phyloP scores from a whole-genome alignment of 2,888 invertebrate genomes.

The Melanotus villosus region DNA sequence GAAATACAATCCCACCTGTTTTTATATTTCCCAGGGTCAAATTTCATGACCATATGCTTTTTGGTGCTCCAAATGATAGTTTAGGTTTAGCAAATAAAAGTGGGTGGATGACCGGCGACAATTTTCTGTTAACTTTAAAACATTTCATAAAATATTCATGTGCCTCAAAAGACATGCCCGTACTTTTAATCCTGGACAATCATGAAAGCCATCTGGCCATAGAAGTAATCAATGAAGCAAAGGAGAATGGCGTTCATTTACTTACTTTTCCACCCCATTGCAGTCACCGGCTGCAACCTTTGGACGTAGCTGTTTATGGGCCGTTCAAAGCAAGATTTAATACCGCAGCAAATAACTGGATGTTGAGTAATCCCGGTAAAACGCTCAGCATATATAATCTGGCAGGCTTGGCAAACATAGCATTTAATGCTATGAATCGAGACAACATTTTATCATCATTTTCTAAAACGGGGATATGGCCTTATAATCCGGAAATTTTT shows the following conservation, averaged over 20 bases:
- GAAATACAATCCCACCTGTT: too few relatives aligned
- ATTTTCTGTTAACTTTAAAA: conserved; percentile 56
- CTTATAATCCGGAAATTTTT: too few relatives aligned
- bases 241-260: conserved; percentile 38
- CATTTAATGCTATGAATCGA: too few relatives aligned
- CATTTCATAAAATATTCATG: conserved; percentile 57
- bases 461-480: too few relatives aligned
- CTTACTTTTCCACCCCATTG: conserved; percentile 39
- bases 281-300: conserved; percentile 36
- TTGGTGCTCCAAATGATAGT: conserved; percentile 22
- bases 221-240: conserved; percentile 34
- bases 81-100: conserved; percentile 33
- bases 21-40: too few relatives aligned
- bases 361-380: not conserved
- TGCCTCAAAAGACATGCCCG: conserved; percentile 52
- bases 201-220: conserved; percentile 42
- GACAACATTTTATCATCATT: too few relatives aligned
- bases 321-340: conserved; percentile 31
- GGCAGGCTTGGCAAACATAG: too few relatives aligned
- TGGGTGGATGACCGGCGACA: conserved; percentile 59
- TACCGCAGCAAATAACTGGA: not conserved
- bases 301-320: conserved; percentile 38
- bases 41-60: too few relatives aligned
- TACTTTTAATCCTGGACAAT: conserved; percentile 46
- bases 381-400: not conserved